Evolutionary conservation across 2,797 vertebrate genomes (phyloP).

Genomic region (Enteromius radiatus): DNA sequence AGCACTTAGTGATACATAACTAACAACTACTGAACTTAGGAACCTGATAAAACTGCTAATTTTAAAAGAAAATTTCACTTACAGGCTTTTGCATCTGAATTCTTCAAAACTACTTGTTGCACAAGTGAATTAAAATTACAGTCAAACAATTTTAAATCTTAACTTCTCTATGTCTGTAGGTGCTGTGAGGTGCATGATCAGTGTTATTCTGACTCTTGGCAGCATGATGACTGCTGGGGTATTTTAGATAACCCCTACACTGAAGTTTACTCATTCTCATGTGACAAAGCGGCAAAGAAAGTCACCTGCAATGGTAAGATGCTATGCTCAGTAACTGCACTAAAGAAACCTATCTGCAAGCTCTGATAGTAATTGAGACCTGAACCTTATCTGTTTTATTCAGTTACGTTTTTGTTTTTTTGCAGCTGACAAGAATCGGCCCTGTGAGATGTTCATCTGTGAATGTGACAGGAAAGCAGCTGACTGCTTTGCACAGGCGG

Average conservation of each 20-base stretch:
- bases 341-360: neutral
- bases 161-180: conserved; percentile 38
- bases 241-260: conserved; percentile 69
- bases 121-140: neutral
- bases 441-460: conserved; percentile 79
- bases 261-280: conserved; percentile 60
- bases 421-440: conserved; percentile 65
- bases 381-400: neutral
- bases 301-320: conserved; percentile 65
- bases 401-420: neutral
- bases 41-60: too few relatives aligned
- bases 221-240: conserved; percentile 59
- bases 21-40: too few relatives aligned
- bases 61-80: too few relatives aligned
- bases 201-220: conserved; percentile 64
- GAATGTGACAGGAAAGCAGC: conserved; percentile 83
- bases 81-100: too few relatives aligned
- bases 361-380: neutral
- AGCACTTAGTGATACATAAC: too few relatives aligned
- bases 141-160: neutral
- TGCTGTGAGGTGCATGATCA: conserved; percentile 67
- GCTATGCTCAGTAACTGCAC: neutral
- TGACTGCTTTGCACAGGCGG: conserved; percentile 75
- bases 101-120: neutral
- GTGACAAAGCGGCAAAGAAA: conserved; percentile 53